These are phyloP conservation scores for Fabriciana adippe DNA, from an alignment of 2,888 invertebrate species.

Conservation along the genomic window DNA sequence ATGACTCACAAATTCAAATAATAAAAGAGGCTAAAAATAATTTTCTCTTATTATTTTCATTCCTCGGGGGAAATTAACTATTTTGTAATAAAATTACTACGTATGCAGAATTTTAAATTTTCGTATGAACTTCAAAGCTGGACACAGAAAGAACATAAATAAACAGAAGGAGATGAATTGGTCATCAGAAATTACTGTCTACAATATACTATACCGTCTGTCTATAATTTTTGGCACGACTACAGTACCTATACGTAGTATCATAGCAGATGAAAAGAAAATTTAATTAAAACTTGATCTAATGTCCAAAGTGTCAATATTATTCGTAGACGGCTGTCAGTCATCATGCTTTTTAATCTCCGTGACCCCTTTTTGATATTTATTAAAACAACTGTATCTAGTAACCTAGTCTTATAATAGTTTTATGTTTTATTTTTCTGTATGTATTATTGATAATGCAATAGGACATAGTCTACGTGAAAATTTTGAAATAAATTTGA, in stretches of 20 bases:
- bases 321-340: constrained; percentile 30
- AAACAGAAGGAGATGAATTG: too few relatives aligned
- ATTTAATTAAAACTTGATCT: neutral
- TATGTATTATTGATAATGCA: neutral
- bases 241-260: neutral
- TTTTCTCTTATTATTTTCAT: too few relatives aligned
- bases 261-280: neutral
- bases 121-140: too few relatives aligned
- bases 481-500: too few relatives aligned
- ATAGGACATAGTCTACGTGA: too few relatives aligned
- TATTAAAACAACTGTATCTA: constrained; percentile 29
- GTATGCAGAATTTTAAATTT: too few relatives aligned
- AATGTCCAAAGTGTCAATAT: constrained; percentile 9
- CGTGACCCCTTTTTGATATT: constrained; percentile 42
- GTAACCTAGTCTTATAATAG: constrained; percentile 13
- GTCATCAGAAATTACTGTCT: neutral
- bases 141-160: too few relatives aligned
- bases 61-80: too few relatives aligned
- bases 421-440: constrained; percentile 6
- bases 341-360: constrained; percentile 44
- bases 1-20: too few relatives aligned
- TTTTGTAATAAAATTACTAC: too few relatives aligned
- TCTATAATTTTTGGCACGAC: too few relatives aligned
- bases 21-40: too few relatives aligned
- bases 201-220: neutral